Conservation (phyloP, 2,797 vertebrate species). For the Eulemur coronatus region DNA sequence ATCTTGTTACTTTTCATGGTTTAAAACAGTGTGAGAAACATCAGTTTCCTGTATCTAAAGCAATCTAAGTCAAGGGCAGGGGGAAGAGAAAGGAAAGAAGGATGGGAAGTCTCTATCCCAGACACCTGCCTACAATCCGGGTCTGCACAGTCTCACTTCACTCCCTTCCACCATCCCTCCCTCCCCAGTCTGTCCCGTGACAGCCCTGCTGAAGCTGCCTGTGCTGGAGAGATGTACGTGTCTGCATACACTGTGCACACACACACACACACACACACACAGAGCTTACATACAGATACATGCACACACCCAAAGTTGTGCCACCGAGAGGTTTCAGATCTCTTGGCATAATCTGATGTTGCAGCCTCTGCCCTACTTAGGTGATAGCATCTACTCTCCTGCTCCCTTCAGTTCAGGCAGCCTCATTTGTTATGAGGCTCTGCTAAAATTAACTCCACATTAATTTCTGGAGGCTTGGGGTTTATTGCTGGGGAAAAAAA, state of each 20-base stretch:
- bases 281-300: background rate
- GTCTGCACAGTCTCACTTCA: fast-evolving
- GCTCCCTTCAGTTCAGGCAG: background rate
- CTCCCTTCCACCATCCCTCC: too few relatives aligned
- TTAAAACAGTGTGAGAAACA: background rate
- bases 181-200: background rate
- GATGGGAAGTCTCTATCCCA: background rate
- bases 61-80: background rate
- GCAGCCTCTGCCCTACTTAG: conserved; percentile 41
- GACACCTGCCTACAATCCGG: background rate
- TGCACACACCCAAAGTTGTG: background rate
- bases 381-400: background rate
- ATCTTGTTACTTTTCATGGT: conserved; percentile 22
- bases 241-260: background rate
- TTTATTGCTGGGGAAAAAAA: conserved; percentile 48
- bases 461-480: conserved; percentile 57
- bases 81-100: background rate
- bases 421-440: conserved; percentile 62
- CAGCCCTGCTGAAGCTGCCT: background rate
- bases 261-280: too few relatives aligned
- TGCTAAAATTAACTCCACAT: conserved; percentile 59
- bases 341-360: background rate
- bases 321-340: background rate
- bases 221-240: background rate
- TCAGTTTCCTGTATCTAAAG: background rate